Evolutionary conservation across 2,888 invertebrate species (phyloP), one percentile per base, ranked within the genome.

Genomic region (Aelia acuminata): DNA sequence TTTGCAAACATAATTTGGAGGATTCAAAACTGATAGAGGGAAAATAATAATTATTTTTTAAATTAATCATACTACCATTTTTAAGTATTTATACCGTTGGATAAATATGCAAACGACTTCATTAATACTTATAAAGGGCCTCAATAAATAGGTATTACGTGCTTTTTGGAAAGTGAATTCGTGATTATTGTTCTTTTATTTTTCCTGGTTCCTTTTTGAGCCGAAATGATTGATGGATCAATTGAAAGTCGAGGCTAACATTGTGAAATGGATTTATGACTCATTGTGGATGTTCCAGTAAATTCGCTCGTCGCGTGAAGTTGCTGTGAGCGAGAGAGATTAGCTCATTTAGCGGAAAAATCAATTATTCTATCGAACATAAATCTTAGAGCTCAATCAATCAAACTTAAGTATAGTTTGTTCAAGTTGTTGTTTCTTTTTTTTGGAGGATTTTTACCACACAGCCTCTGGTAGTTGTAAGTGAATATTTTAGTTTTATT

Each of bases 181-280:
- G 57, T 26, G 26, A 57, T 26, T 70, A 35, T 70, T 35, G 8
- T 22, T n/a, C 20, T 22, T 4, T 10, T 63, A 31, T 63, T 70
- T 7, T 70, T 70, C 5, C 15, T 31, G 1, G 57, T 26, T 15
- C 3, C 4, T 13, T 31, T 35, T 70, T 70, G 31, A 18, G 63
- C 13, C 63, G 20, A 35, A 1, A 35, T 35, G 63, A 70, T 70
- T 35, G 63, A 70, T 70, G 22, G 31, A 35, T 35, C 63, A 70
- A 70, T 70, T 35, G 31, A 70, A 70, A 35, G 18, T 31, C 15
- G 35, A 20, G 63, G 20, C 31, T 70, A 35, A 5, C 31, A 70
- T 35, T 35, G 63, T 70, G 63, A 70, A 70, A 70, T 70, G 35
- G 63, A 70, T 70, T 70, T 31, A 70, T 70, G 63, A 70, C 63